These are phyloP conservation scores for Montipora capricornis DNA, from an alignment of 64 coral and sea anemone species.

Conservation along the genomic window DNA sequence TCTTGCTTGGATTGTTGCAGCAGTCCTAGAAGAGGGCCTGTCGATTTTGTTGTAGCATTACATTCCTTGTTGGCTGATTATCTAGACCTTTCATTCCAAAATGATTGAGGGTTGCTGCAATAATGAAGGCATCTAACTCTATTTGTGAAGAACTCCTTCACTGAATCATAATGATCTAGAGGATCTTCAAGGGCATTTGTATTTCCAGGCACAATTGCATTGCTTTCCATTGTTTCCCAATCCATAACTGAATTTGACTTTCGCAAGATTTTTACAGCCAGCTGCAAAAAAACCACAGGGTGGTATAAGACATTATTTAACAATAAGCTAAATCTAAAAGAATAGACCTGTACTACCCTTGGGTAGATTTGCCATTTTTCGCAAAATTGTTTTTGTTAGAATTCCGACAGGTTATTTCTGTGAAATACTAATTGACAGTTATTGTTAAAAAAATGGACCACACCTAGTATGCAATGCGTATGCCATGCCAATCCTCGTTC, in stretches of 20 bases:
- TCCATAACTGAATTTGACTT: neutral
- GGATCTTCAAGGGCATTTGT: too few species aligned
- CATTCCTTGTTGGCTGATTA: too few species aligned
- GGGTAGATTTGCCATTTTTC: too few species aligned
- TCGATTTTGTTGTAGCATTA: neutral
- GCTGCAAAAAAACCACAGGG: neutral
- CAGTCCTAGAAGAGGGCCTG: neutral
- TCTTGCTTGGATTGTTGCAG: neutral
- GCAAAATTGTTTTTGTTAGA: too few species aligned
- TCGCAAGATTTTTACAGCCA: neutral
- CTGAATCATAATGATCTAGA: conserved; percentile 14
- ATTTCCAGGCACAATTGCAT: conserved; percentile 76
- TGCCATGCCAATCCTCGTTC: conserved; percentile 66
- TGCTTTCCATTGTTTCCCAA: conserved; percentile 61
- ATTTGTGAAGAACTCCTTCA: conserved; percentile 62
- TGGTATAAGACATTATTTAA: too few species aligned
- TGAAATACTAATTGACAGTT: too few species aligned
- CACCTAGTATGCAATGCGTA: conserved; percentile 39
- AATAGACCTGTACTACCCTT: too few species aligned
- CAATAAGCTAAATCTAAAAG: too few species aligned
- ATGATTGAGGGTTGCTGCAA: conserved; percentile 36
- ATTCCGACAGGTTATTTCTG: too few species aligned
- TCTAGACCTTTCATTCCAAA: conserved; percentile 19
- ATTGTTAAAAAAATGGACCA: neutral
- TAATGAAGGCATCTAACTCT: conserved; percentile 64